Conservation (phyloP, 2,113 vertebrate species). For the Silurus meridionalis region DNA sequence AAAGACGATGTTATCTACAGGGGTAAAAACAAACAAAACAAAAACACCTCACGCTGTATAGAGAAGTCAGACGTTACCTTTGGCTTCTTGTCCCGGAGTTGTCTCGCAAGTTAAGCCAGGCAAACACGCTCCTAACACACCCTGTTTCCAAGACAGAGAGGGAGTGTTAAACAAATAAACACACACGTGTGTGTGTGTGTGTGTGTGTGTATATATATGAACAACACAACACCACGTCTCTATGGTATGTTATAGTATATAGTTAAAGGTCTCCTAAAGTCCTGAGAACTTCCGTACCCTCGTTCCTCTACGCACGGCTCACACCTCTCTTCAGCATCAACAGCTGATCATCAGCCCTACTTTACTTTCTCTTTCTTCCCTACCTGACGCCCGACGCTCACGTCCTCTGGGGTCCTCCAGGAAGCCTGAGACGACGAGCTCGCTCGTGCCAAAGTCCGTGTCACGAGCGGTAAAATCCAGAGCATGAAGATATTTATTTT, state of each 20-base stretch:
- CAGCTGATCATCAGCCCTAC: constrained; percentile 12
- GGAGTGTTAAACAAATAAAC: constrained; percentile 34
- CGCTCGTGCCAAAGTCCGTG: constrained; percentile 51
- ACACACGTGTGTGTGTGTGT: not conserved
- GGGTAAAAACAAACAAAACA: not conserved
- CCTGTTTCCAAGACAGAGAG: constrained; percentile 44
- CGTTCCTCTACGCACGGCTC: not conserved
- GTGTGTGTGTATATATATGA: not conserved
- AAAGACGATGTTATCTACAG: not conserved
- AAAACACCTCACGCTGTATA: not conserved
- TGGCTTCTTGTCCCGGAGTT: constrained; percentile 23
- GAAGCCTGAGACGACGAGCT: constrained; percentile 52
- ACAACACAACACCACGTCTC: not conserved
- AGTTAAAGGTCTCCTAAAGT: not conserved
- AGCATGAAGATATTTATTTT: constrained; percentile 40
- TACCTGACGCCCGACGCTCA: constrained; percentile 55
- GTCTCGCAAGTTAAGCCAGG: constrained; percentile 52
- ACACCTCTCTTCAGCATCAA: not conserved
- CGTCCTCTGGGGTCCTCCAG: constrained; percentile 49
- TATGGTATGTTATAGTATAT: not conserved
- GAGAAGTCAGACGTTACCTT: constrained; percentile 14
- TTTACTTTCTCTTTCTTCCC: constrained; percentile 51
- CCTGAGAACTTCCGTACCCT: not conserved
- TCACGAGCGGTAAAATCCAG: constrained; percentile 47
- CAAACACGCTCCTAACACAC: constrained; percentile 50